A percentile compares a stretch with the other conserved stretches of the same genome.
These are phyloP conservation scores for Gasteruption jaculator DNA, from an alignment of 2,888 invertebrate species.

Conservation along the genomic window DNA sequence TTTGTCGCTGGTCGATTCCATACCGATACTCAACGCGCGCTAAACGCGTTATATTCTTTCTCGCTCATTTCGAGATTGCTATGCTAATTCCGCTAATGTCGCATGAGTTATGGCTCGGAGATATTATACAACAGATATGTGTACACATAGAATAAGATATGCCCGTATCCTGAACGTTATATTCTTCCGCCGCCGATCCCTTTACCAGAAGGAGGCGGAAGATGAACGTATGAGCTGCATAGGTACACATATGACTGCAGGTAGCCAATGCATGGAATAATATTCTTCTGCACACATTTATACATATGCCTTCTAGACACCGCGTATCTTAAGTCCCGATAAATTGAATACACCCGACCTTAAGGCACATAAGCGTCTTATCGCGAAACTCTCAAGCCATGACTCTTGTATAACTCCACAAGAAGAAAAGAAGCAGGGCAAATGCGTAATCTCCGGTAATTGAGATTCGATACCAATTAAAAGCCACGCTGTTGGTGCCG, in stretches of 20 bases:
- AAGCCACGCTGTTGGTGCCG: too few species aligned
- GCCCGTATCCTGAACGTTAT: too few species aligned
- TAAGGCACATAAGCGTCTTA: conserved; percentile 21
- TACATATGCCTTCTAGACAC: conserved; percentile 21
- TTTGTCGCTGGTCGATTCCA: too few species aligned
- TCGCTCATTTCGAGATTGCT: conserved; percentile 30
- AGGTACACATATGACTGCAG: conserved; percentile 10
- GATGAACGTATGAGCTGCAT: too few species aligned
- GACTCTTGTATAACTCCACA: neutral
- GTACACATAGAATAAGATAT: too few species aligned
- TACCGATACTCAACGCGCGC: too few species aligned
- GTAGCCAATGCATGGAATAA: conserved; percentile 25
- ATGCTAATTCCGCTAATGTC: conserved; percentile 44
- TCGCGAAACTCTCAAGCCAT: conserved; percentile 12
- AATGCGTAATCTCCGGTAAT: conserved; percentile 37
- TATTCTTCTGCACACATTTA: conserved; percentile 30
- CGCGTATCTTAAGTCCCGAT: conserved; percentile 36
- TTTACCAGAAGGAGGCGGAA: conserved; percentile 34
- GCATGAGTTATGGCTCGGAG: conserved; percentile 35
- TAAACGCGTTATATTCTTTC: too few species aligned
- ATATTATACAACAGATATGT: neutral
- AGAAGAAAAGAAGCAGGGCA: neutral
- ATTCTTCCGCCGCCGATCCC: conserved; percentile 20
- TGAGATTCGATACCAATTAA: conserved; percentile 43
- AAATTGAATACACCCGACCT: conserved; percentile 34